A percentile compares a stretch with the other conserved stretches of the same genome.
Conservation (phyloP, 1,140 invertebrate genomes). For the Bombyx mandarina region DNA sequence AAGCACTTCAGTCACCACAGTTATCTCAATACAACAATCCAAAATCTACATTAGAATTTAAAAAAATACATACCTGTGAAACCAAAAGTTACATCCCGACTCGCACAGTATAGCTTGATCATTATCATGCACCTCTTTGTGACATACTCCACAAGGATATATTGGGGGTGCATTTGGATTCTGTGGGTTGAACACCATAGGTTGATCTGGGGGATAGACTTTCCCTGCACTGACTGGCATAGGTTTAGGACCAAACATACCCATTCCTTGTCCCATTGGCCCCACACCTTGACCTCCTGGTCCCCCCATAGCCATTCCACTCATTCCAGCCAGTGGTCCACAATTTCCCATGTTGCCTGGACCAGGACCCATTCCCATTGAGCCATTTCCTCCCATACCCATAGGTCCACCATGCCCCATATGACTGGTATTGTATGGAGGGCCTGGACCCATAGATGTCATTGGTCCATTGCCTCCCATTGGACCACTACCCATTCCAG, state of each 20-base stretch:
- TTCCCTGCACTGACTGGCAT: slow-evolving; percentile 93
- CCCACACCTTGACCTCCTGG: slow-evolving; percentile 74
- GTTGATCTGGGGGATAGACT: slow-evolving; percentile 95
- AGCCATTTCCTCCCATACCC: slow-evolving; percentile 67
- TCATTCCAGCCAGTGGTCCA: slow-evolving; percentile 75
- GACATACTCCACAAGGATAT: slow-evolving; percentile 96
- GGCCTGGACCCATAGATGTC: slow-evolving; percentile 65
- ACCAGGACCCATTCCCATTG: slow-evolving; percentile 71
- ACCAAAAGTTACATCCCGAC: slow-evolving; percentile 99
- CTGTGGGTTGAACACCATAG: slow-evolving; percentile 98
- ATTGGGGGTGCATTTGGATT: slow-evolving; percentile 98
- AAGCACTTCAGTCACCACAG: no score
- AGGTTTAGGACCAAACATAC: slow-evolving; percentile 76
- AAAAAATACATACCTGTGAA: slow-evolving; percentile 82
- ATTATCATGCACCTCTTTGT: slow-evolving; percentile 99
- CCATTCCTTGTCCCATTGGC: slow-evolving; percentile 75
- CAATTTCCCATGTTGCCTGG: slow-evolving; percentile 72
- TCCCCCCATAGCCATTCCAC: slow-evolving; percentile 74
- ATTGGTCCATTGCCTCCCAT: slow-evolving; percentile 69
- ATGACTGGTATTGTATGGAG: slow-evolving; percentile 55
- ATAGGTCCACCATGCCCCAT: slow-evolving; percentile 69
- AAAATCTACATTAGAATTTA: slow-evolving; percentile 1
- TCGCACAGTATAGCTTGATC: slow-evolving; percentile 98
- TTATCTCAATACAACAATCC: not conserved
- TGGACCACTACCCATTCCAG: slow-evolving; percentile 59